These are phyloP conservation scores for Notodonta ziczac DNA, from an alignment of 2,888 invertebrate species.

Conservation along the genomic window DNA sequence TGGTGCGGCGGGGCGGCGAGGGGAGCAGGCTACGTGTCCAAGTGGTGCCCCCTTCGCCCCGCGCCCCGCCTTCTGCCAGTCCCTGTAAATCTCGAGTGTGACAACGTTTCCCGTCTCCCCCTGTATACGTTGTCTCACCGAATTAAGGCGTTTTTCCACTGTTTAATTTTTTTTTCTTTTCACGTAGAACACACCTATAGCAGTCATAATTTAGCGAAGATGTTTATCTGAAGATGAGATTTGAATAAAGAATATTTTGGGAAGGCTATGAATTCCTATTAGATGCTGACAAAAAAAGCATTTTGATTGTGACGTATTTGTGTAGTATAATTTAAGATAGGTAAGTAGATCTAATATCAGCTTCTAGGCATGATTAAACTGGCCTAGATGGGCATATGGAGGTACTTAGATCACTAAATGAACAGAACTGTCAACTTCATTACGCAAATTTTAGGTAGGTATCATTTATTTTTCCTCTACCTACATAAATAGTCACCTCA, in stretches of 20 bases:
- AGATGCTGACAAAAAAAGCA: neutral
- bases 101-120: conserved; percentile 62
- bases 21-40: conserved; percentile 73
- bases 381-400: too few species aligned
- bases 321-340: neutral
- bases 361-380: too few species aligned
- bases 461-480: too few species aligned
- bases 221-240: conserved; percentile 9
- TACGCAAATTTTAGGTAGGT: too few species aligned
- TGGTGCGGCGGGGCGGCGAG: conserved; percentile 39
- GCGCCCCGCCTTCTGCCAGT: conserved; percentile 49
- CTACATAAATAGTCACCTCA: neutral
- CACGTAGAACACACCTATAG: conserved; percentile 4
- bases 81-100: conserved; percentile 72
- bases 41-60: conserved; percentile 58
- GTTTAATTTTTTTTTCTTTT: conserved; percentile 51
- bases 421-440: too few species aligned
- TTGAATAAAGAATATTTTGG: conserved; percentile 1
- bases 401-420: too few species aligned
- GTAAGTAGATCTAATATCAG: too few species aligned
- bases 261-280: neutral
- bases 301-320: neutral
- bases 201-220: conserved; percentile 7
- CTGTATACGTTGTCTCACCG: conserved; percentile 55
- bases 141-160: conserved; percentile 54